phyloP scores from a whole-genome alignment of 2,888 invertebrate species.

The Teleogryllus oceanicus region DNA sequence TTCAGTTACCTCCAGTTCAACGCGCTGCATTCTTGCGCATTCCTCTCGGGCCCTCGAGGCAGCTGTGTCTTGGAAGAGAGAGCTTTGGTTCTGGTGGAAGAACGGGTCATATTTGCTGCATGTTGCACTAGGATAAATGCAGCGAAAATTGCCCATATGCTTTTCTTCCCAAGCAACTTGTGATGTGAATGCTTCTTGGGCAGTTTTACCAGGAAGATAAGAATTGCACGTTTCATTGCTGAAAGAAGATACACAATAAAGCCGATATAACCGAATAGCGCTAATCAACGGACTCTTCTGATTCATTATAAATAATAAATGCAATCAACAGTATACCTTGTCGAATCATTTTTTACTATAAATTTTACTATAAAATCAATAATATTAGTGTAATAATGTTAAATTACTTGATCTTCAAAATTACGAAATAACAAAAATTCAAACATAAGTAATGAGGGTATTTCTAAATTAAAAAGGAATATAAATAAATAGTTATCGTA shows the following conservation, averaged over 20 bases:
- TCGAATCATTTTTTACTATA: too few relatives aligned
- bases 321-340: too few relatives aligned
- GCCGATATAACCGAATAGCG: too few relatives aligned
- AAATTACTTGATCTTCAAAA: too few relatives aligned
- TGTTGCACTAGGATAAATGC: constrained; percentile 64
- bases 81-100: constrained; percentile 71
- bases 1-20: constrained; percentile 59
- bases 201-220: neutral
- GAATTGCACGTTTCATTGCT: neutral
- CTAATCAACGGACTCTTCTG: too few relatives aligned
- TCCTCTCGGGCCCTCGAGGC: constrained; percentile 75
- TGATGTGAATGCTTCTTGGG: neutral
- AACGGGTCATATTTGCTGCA: constrained; percentile 64
- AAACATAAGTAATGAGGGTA: too few relatives aligned
- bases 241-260: neutral
- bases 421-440: too few relatives aligned
- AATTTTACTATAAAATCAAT: too few relatives aligned
- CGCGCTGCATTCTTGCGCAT: constrained; percentile 65
- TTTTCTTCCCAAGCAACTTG: constrained; percentile 71
- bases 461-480: too few relatives aligned
- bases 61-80: constrained; percentile 70
- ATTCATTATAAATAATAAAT: too few relatives aligned
- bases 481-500: too few relatives aligned
- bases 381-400: too few relatives aligned
- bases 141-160: constrained; percentile 70